Conservation (phyloP, 2,888 invertebrate species). For the Drosophila rubida region DNA sequence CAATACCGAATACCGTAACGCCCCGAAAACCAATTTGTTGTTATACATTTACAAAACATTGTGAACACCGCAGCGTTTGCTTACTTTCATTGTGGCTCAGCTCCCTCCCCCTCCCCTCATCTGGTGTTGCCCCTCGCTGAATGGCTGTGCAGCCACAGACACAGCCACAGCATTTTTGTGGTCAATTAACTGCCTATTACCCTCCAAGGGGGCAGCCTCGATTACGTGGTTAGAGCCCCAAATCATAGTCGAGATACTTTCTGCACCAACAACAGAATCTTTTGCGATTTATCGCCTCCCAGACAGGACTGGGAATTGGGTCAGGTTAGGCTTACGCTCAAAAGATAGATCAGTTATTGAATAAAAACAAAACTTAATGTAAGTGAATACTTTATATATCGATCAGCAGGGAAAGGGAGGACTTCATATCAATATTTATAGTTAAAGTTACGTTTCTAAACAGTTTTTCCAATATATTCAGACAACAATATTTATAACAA, state of each 20-base stretch:
- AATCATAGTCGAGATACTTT: not conserved
- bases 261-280: not conserved
- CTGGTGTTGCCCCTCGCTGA: not conserved
- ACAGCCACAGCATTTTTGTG: constrained; percentile 74
- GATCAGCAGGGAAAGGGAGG: too few species aligned
- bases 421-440: too few species aligned
- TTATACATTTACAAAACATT: constrained; percentile 67
- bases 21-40: constrained; percentile 74
- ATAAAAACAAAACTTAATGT: too few species aligned
- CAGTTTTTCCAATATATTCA: too few species aligned
- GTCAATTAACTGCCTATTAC: constrained; percentile 63
- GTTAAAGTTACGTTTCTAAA: too few species aligned
- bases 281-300: not conserved
- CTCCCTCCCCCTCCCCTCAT: not conserved
- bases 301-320: not conserved
- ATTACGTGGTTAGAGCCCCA: constrained; percentile 9
- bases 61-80: constrained; percentile 30
- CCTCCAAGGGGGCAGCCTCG: constrained; percentile 1
- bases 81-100: constrained; percentile 61
- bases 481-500: too few species aligned
- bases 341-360: too few species aligned
- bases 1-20: constrained; percentile 55
- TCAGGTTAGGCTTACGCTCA: not conserved
- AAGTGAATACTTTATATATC: too few species aligned
- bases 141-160: constrained; percentile 9